Base-by-base conservation (phyloP, 2,113 vertebrate species). In the Halcyon malimbica region DNA sequence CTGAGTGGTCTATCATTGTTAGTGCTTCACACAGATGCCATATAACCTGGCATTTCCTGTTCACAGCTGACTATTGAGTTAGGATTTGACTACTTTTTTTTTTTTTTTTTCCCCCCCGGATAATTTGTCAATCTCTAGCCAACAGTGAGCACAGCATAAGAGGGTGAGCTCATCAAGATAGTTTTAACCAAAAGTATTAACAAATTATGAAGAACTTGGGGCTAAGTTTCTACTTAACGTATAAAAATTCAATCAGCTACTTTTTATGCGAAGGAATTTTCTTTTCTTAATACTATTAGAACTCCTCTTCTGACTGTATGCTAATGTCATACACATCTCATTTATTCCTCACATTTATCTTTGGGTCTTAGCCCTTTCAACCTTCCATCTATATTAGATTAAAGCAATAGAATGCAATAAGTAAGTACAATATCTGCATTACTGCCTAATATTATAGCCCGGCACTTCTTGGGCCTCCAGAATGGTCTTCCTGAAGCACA, bases 111-210 rank as follows among this genome's bases (percentile, higher is more conserved):
- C n/a, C 16, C 23, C 31, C 18, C 25, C n/a, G 31, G 10, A 35
- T 51, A 56, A 89, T 46, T 68, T 82, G 4, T 33, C 25, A 48
- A 23, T 70, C 23, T 67, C 9, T 16, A 57, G 8, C 9, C 31
- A 90, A 54, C 5, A 86, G 7, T 5, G 1, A 63, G 0, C 0
- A 63, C 16, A 63, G 7, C 10, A 35, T 39, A 42, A 60, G 81
- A 90, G 7, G 5, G 20, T 3, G 35, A 79, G 9, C 2, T 79
- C 12, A 64, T 79, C 12, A 69, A 65, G 44, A 80, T 11, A 41
- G 8, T 51, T 71, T 10, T 8, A 65, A 77, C 42, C 10, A 78
- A 50, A 80, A 57, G 4, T 35, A 62, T 63, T 67, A 0, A 75
- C 26, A 11, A 79, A 89, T 79, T n/a, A 85, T 6, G 0, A 73